Percentiles rank a stretch among this genome's conserved stretches.
These are phyloP conservation scores for Drepana falcataria DNA, from an alignment of 2,888 invertebrate genomes.

Conservation along the genomic window DNA sequence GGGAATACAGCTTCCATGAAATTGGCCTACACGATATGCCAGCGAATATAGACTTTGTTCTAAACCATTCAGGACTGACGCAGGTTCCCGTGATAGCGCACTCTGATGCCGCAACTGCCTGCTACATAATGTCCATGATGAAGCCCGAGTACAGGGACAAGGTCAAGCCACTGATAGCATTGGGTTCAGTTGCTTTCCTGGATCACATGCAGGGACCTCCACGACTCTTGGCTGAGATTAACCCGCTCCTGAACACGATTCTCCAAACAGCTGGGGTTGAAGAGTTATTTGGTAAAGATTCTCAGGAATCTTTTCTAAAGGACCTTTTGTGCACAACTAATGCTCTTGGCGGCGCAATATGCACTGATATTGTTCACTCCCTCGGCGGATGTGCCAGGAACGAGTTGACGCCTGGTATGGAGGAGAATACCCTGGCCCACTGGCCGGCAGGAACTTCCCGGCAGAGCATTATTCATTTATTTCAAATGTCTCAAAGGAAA, in stretches of 20 bases:
- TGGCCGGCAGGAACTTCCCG: slow-evolving; percentile 20
- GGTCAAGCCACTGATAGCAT: slow-evolving; percentile 60
- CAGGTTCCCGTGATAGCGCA: slow-evolving; percentile 81
- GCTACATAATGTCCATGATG: slow-evolving; percentile 66
- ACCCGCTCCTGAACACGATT: slow-evolving; percentile 9
- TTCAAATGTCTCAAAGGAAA: slow-evolving; percentile 7
- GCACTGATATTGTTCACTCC: slow-evolving; percentile 5
- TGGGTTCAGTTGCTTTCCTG: slow-evolving; percentile 23
- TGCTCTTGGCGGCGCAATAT: slow-evolving; percentile 8
- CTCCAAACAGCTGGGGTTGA: not conserved
- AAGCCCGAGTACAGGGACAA: slow-evolving; percentile 75
- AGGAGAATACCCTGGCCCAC: slow-evolving; percentile 10
- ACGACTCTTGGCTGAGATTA: not conserved
- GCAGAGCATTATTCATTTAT: slow-evolving; percentile 14
- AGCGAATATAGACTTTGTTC: slow-evolving; percentile 60
- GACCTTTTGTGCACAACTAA: slow-evolving; percentile 6
- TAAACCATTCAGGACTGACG: slow-evolving; percentile 55
- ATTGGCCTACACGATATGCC: slow-evolving; percentile 83
- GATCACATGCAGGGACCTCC: slow-evolving; percentile 7
- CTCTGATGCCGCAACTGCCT: slow-evolving; percentile 79
- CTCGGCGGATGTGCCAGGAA: slow-evolving; percentile 13
- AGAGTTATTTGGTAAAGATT: not conserved
- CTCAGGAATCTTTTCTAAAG: not conserved
- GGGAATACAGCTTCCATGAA: slow-evolving; percentile 80
- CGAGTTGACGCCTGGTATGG: slow-evolving; percentile 18